Base-by-base conservation (phyloP, 2,113 vertebrate species). In the Embiotoca jacksoni region DNA sequence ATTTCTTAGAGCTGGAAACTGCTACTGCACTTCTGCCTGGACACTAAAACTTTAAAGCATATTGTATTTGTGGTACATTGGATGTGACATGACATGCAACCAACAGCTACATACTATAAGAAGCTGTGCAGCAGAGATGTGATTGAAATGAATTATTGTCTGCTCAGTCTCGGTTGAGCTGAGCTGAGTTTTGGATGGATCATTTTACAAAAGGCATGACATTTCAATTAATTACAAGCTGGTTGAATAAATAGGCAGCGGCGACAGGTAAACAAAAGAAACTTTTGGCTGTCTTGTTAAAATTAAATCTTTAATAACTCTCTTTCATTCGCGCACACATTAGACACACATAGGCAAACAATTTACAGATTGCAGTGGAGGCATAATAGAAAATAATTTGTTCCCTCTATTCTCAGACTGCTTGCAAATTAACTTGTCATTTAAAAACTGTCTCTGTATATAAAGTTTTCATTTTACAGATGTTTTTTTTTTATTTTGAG, bases 391-490 rank as follows among this genome's bases (percentile, higher is more conserved):
- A 90, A 88, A 68, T 82, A 68, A 87, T 90, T 84, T 79, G 55
- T 85, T 82, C 37, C 2, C 32, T 57, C 46, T 61, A 16, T 83
- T 82, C 61, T 70, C 33, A 70, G 53, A 89, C 73, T 76, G 61
- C 78, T 90, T 77, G 39, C 62, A 78, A 87, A 88, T 88, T 59
- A 88, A 87, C 55, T 70, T 87, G 84, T 90, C 82, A 85, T 80
- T 82, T 56, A n/a, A 75, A 78, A 73, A 83, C 69, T 44, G 63
- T 70, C 59, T 70, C 52, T 16, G 35, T 54, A 23, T 67, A 72
- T 86, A 32, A 70, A 78, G 56, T 80, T 88, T 84, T 86, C 78
- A 76, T 84, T 86, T 80, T 82, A 83, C 72, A 87, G 90, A 85
- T 83, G 74, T 56, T 64, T 68, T 73, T 77, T 62, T 59, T 37